These are phyloP conservation scores for Stramonita haemastoma DNA, from an alignment of 2,888 invertebrate species.

Conservation along the genomic window DNA sequence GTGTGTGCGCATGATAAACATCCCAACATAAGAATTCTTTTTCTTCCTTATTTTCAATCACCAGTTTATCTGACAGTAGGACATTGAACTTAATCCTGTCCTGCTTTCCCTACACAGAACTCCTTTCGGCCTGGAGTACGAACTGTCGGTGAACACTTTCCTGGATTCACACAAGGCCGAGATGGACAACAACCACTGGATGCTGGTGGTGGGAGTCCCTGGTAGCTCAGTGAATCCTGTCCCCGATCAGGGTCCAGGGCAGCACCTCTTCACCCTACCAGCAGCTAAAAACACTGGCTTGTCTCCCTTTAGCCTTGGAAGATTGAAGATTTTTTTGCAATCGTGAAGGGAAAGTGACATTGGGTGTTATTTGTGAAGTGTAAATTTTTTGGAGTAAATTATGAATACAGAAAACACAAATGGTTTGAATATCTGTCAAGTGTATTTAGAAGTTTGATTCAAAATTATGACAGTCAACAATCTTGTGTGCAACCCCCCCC, in stretches of 20 bases:
- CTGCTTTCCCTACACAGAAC: conserved; percentile 59
- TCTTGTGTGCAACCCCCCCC: too few relatives aligned
- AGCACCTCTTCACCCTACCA: conserved; percentile 21
- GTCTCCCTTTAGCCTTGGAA: background rate
- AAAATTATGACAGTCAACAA: too few relatives aligned
- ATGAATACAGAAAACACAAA: background rate
- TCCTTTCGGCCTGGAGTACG: conserved; percentile 74
- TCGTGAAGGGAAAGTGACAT: background rate
- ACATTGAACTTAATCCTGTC: background rate
- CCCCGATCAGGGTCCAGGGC: conserved; percentile 26
- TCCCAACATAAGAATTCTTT: too few relatives aligned
- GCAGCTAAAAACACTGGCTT: conserved; percentile 13
- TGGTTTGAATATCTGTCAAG: too few relatives aligned
- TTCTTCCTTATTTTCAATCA: too few relatives aligned
- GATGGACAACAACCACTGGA: conserved; percentile 74
- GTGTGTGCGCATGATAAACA: too few relatives aligned
- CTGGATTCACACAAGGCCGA: conserved; percentile 76
- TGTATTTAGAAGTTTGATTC: too few relatives aligned
- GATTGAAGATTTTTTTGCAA: background rate
- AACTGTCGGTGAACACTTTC: conserved; percentile 71
- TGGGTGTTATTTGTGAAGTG: background rate
- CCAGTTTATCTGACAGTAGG: too few relatives aligned
- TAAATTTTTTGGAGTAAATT: background rate
- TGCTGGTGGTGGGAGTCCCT: conserved; percentile 69
- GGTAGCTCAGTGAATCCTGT: conserved; percentile 67